Evolutionary conservation across 2,113 vertebrate genomes (phyloP).

Genomic region (Oenanthe oenanthe): DNA sequence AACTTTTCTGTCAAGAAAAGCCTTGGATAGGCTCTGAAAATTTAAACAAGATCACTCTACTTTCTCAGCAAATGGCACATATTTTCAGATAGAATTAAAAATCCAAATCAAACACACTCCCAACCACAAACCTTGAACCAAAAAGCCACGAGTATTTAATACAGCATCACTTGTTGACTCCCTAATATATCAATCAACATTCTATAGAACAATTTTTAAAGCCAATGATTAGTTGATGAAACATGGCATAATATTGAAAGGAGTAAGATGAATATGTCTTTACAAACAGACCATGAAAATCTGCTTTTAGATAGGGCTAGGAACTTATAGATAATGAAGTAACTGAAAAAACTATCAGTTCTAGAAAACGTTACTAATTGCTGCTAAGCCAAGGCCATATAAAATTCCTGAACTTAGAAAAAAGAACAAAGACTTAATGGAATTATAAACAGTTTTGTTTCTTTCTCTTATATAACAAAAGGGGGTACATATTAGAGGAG

Average conservation of each 20-base stretch:
- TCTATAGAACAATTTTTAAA: background rate
- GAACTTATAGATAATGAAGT: background rate
- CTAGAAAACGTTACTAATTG: background rate
- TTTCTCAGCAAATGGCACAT: background rate
- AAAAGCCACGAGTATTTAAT: background rate
- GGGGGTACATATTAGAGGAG: no score
- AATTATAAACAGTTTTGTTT: background rate
- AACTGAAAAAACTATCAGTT: background rate
- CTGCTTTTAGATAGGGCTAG: background rate
- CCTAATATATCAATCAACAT: background rate
- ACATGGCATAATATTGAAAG: background rate
- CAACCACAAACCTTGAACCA: background rate
- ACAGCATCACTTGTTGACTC: background rate
- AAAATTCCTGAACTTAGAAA: background rate
- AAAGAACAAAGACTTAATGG: background rate
- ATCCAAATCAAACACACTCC: accelerated
- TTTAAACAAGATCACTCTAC: background rate
- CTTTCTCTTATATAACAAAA: background rate
- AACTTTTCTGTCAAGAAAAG: background rate
- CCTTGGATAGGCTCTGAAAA: background rate
- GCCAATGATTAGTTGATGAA: background rate
- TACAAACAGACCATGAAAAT: background rate
- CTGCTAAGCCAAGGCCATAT: background rate
- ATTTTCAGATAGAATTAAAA: background rate
- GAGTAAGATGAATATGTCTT: background rate